A percentile compares a stretch with the other conserved stretches of the same genome.
Conservation (phyloP, 2,888 invertebrate genomes). For the Aphodius sticticus region DNA sequence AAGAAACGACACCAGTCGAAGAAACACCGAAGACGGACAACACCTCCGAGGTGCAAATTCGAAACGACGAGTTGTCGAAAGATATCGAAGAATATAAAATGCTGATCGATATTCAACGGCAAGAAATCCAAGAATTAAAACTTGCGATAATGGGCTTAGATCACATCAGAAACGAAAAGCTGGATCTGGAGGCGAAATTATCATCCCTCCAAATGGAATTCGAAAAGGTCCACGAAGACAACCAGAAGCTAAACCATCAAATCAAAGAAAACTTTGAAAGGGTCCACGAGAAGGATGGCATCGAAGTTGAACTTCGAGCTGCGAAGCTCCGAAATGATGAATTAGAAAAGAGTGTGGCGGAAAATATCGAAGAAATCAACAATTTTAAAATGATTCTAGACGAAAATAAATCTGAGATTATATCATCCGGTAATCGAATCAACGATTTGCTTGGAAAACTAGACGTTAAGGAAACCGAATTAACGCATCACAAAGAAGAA, state of each 20-base stretch:
- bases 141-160: constrained; percentile 41
- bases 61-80: constrained; percentile 27
- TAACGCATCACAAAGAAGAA: constrained; percentile 40
- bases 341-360: constrained; percentile 48
- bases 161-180: constrained; percentile 45
- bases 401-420: constrained; percentile 55
- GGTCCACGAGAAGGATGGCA: constrained; percentile 50
- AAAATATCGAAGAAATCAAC: constrained; percentile 51
- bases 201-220: constrained; percentile 43
- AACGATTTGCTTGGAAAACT: constrained; percentile 50
- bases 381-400: constrained; percentile 52
- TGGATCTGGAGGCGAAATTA: constrained; percentile 40
- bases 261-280: constrained; percentile 48
- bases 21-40: constrained; percentile 13
- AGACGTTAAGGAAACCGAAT: constrained; percentile 48
- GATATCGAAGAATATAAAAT: constrained; percentile 45
- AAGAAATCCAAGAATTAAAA: constrained; percentile 47
- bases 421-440: constrained; percentile 50
- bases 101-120: constrained; percentile 47
- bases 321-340: constrained; percentile 46
- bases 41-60: constrained; percentile 8
- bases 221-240: constrained; percentile 49
- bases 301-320: constrained; percentile 47
- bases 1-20: constrained; percentile 44
- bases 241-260: constrained; percentile 47